phyloP scores from a whole-genome alignment of 2,888 invertebrate species.

The Dynastes grantii region DNA sequence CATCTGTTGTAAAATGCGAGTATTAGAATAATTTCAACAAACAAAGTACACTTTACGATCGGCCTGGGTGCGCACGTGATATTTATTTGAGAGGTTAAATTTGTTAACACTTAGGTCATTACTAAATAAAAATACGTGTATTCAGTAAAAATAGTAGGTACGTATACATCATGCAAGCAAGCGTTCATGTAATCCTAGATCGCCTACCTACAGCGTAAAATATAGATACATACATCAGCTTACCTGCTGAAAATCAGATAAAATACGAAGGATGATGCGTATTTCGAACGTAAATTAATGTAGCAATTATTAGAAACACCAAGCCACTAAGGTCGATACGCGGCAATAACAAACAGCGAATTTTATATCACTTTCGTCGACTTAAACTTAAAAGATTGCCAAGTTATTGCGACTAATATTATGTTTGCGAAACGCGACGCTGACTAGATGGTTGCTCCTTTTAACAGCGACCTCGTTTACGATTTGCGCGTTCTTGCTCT shows the following conservation, averaged over 20 bases:
- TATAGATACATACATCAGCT: slow-evolving; percentile 4
- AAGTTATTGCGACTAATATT: slow-evolving; percentile 43
- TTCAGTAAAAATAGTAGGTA: slow-evolving; percentile 35
- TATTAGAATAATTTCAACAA: slow-evolving; percentile 8
- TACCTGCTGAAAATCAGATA: slow-evolving; percentile 13
- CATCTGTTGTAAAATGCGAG: not conserved
- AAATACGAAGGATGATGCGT: not conserved
- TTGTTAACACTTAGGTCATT: slow-evolving; percentile 37
- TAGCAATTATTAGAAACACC: not conserved
- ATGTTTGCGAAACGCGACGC: slow-evolving; percentile 42
- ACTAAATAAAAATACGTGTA: slow-evolving; percentile 31
- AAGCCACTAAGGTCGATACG: not conserved
- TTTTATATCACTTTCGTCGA: slow-evolving; percentile 14
- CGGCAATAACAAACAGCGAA: not conserved
- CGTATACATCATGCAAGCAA: not conserved
- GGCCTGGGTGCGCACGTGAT: slow-evolving; percentile 10
- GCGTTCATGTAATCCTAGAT: not conserved
- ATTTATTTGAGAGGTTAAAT: slow-evolving; percentile 32
- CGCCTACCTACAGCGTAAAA: not conserved
- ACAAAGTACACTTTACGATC: slow-evolving; percentile 13
- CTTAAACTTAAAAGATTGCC: slow-evolving; percentile 27
- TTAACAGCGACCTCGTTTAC: slow-evolving; percentile 48
- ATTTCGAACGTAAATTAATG: not conserved
- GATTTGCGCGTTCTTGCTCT: slow-evolving; percentile 38
- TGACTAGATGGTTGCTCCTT: slow-evolving; percentile 44